Base-by-base conservation (phyloP, 2,888 invertebrate genomes). In the Dasypogon diadema region DNA sequence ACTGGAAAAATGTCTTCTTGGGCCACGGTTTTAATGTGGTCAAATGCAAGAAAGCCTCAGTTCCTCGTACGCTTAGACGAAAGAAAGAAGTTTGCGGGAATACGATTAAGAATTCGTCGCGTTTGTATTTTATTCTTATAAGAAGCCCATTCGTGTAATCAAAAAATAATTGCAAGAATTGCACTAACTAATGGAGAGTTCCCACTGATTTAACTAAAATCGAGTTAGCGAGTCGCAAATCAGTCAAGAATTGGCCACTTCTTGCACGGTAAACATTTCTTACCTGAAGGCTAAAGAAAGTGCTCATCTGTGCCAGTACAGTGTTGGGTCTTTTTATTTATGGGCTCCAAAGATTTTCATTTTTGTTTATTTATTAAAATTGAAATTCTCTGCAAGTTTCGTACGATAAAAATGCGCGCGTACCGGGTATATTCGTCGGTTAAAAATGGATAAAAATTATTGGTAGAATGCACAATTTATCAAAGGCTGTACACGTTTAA, bases 51-150 rank as follows among this genome's bases (percentile, higher is more conserved):
- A 72, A 73, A 74, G 70, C 58, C 72, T 77, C 79, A 79, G 79
- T 79, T 78, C 75, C 76, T 78, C 75, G 76, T 79, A 72, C 77
- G 79, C 77, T 78, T 73, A 79, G 77, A 51, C 58, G 76, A 79
- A 78, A 76, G 77, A 77, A 77, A 79, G 77, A 79, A 77, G 70
- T 74, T 63, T 51, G 42, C 74, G 74, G 74, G 46, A 74, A 74
- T 74, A 58, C 60, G 74, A 46, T 58, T 60, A 24, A 34, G 34
- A 51, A 56, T 54, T 70, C 63, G 72, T 65, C 75, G 76, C 74
- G 74, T 76, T 68, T 75, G 65, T 56, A 56, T 56, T 73, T 73
- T 46, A 58, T 16, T 58, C 37, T 37, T 70, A 26, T 26, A 65
- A 34, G 37, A 46, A 18, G 60, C 18, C 46, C 65, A 22, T 12